Base-by-base conservation (phyloP, 1,140 invertebrate genomes). In the Drosophila bipectinata region DNA sequence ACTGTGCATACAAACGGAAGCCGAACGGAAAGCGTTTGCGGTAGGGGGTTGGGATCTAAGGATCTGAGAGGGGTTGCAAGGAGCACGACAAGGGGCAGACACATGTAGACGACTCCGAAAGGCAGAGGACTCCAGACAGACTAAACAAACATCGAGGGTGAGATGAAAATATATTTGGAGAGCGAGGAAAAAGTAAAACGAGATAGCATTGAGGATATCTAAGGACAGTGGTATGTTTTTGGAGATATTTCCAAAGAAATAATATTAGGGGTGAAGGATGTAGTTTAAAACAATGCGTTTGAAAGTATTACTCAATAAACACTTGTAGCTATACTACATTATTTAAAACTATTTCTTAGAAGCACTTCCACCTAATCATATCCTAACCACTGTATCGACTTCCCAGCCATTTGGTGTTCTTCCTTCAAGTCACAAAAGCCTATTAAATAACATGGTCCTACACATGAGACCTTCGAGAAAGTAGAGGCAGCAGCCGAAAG, bases 361-460 rank as follows among this genome's bases (percentile, higher is more conserved):
- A 32, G 7, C 9, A 9, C 12, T 10, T 0, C 12, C 14, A 1
- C 4, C n/a, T 3, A 53, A n/a, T 45, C 10, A n/a, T 8, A 26
- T 21, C 24, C 2, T 1, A 2, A 12, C 71, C 71, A 75, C 72
- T 58, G 72, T 75, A 12, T 51, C 44, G 54, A 56, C 45, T 37
- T 47, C 45, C 44, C 78, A 62, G 63, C 45, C 68, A 39, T 63
- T 79, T 79, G 59, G 34, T 45, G 69, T 28, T n/a, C 56, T 48
- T 74, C 71, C 64, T 49, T 39, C 53, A 37, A 81, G 73, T 71
- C 78, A 81, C 74, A 87, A 82, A 87, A 87, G 83, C 82, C 82
- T 87, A 87, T 87, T 87, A 87, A 87, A 87, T 87, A 88, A 87
- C 82, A 82, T 63, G 78, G 82, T 80, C 71, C 66, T 72, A 87